A percentile compares a stretch with the other conserved stretches of the same genome.
phyloP scores from a whole-genome alignment of 2,797 vertebrate species.

The Geotrypetes seraphini region DNA sequence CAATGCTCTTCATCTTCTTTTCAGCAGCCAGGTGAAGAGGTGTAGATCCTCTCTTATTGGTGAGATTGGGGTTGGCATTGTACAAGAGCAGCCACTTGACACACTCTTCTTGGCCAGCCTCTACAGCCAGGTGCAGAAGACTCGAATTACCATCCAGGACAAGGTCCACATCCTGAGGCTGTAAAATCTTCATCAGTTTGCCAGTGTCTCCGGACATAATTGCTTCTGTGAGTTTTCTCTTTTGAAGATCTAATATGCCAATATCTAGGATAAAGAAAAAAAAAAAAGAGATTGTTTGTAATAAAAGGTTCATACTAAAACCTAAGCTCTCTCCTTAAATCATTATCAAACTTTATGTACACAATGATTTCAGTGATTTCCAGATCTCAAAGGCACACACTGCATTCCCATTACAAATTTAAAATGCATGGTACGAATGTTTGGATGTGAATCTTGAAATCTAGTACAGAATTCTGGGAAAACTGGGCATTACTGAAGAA shows the following conservation, averaged over 20 bases:
- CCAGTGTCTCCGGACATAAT: constrained; percentile 78
- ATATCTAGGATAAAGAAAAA: constrained; percentile 56
- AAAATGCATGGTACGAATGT: too few species aligned
- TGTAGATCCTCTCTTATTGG: constrained; percentile 72
- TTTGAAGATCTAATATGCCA: constrained; percentile 72
- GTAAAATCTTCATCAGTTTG: constrained; percentile 94
- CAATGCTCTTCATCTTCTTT: constrained; percentile 67
- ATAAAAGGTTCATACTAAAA: too few species aligned
- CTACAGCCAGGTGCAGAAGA: constrained; percentile 81
- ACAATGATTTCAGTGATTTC: too few species aligned
- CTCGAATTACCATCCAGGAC: constrained; percentile 75
- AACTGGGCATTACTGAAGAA: too few species aligned
- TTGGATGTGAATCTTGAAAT: too few species aligned
- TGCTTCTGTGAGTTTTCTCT: constrained; percentile 82
- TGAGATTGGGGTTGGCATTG: constrained; percentile 82
- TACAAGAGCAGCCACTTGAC: constrained; percentile 89
- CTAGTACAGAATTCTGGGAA: too few species aligned
- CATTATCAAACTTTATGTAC: too few species aligned
- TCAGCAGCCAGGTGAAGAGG: constrained; percentile 86
- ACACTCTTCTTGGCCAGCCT: constrained; percentile 80
- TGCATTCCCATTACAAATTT: too few species aligned
- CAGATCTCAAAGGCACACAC: too few species aligned
- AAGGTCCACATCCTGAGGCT: constrained; percentile 92
- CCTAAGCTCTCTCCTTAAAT: too few species aligned
- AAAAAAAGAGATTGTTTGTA: neutral